phyloP scores from a whole-genome alignment of 1,140 invertebrate species.

The Sesamia nonagrioides region DNA sequence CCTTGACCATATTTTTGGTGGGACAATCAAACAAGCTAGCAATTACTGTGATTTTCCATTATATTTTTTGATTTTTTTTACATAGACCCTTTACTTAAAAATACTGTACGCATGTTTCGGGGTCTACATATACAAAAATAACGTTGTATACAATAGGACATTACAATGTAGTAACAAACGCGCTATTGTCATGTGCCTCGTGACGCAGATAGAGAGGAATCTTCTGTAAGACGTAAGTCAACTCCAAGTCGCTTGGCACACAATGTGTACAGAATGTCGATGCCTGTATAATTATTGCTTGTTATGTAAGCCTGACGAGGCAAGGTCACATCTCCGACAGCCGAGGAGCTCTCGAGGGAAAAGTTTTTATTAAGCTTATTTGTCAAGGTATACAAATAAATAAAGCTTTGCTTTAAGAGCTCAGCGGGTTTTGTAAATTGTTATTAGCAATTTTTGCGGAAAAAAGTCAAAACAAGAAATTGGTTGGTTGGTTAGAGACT shows the following conservation, averaged over 20 bases:
- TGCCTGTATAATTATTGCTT: slow-evolving; percentile 5
- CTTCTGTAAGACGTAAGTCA: neutral
- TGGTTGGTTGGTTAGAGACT: too few relatives aligned
- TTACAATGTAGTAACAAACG: neutral
- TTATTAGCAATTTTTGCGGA: too few relatives aligned
- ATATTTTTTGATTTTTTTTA: too few relatives aligned
- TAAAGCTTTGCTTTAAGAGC: neutral
- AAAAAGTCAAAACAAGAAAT: too few relatives aligned
- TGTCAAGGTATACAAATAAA: slow-evolving; percentile 40
- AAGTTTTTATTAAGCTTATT: slow-evolving; percentile 39
- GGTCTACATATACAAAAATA: too few relatives aligned
- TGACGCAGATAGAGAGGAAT: neutral
- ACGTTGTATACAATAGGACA: too few relatives aligned
- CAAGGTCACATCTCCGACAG: neutral
- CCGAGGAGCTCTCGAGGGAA: neutral
- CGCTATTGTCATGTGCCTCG: neutral
- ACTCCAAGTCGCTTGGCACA: neutral
- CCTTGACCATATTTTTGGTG: too few relatives aligned
- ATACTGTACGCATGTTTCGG: too few relatives aligned
- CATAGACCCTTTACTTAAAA: too few relatives aligned
- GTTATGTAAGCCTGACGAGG: slow-evolving; percentile 7
- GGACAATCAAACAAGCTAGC: too few relatives aligned
- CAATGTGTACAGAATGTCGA: slow-evolving; percentile 3
- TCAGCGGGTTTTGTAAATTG: neutral
- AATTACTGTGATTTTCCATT: too few relatives aligned